Base-by-base conservation (phyloP, 1,140 invertebrate genomes). In the Philotrypesis tridentata region DNA sequence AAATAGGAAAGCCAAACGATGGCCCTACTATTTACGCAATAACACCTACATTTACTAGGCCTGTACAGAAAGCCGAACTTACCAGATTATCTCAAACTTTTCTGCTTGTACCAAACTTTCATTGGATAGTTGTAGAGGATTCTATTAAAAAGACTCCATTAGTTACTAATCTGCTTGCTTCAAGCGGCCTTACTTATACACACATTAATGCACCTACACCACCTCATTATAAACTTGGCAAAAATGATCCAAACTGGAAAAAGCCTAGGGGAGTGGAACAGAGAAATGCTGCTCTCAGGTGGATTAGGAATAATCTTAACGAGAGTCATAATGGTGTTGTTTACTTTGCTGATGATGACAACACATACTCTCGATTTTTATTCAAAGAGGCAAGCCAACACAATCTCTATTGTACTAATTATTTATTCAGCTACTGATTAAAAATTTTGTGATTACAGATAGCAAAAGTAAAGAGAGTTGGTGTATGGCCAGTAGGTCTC, bases 331-430 rank as follows among this genome's bases (percentile, higher is more conserved):
- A 92, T 25, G 97, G 97, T 3, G 95, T 99, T 63, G 95, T 99
- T 0, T 99, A 97, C 92, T 99, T 99, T 92, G 98, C 98, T 90
- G 99, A 99, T 91, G 99, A 99, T 91, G 99, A 99, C 89, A 99
- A 99, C 89, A 96, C 97, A 1, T 99, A 99, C 89, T 95, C 95
- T 83, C 88, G 98, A 25, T 95, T 96, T 89, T 90, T 99, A 60
- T 99, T 99, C 92, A 94, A 96, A 84, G 97, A 99, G 93, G 97
- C 97, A 89, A 88, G 80, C 25, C 17, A 60, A 1, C 9, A 17
- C 17, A 55, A 55, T 43, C 4, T 55, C 17, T 21, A 21, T 17
- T 55, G 21, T 75, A 17, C 33, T 55, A 55, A 65, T 73, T 8
- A 11, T n/a, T 73, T 75, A 40, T n/a, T 21, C 7, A 21, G 17